Evolutionary conservation across 2,888 invertebrate genomes (phyloP).

Genomic region (Clunio marinus): DNA sequence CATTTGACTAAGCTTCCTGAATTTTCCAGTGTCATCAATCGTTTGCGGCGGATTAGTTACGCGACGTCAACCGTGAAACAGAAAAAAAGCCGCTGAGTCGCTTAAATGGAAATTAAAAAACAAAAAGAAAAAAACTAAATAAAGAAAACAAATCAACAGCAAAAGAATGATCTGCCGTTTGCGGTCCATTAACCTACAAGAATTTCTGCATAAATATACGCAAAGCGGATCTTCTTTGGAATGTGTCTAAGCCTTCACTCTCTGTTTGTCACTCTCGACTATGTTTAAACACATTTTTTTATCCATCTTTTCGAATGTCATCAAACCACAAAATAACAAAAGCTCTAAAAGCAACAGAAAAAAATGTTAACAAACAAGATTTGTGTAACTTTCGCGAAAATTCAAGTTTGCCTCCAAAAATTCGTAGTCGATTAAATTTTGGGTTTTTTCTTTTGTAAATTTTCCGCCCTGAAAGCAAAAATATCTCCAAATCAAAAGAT

Average conservation of each 20-base stretch:
- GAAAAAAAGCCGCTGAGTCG: no score
- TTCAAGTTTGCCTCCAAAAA: background rate
- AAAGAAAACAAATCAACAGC: background rate
- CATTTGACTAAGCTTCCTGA: background rate
- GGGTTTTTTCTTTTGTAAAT: background rate
- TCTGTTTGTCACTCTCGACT: background rate
- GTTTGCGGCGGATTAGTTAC: no score
- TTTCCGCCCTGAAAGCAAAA: background rate
- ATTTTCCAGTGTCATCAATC: slow-evolving; percentile 16
- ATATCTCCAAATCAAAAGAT: slow-evolving; percentile 1
- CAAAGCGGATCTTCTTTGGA: slow-evolving; percentile 33
- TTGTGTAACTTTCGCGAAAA: slow-evolving; percentile 13
- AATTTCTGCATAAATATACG: slow-evolving; percentile 24
- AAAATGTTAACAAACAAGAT: slow-evolving; percentile 2
- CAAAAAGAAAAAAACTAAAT: background rate
- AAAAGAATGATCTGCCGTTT: background rate
- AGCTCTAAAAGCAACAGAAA: background rate
- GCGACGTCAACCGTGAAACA: no score
- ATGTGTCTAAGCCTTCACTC: background rate
- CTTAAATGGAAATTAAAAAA: no score
- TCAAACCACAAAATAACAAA: background rate
- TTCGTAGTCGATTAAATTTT: background rate
- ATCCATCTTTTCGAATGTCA: background rate
- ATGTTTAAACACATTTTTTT: background rate
- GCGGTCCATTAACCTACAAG: slow-evolving; percentile 25